These are phyloP conservation scores for Blomia tropicalis DNA, from an alignment of 2,888 invertebrate genomes.

Conservation along the genomic window DNA sequence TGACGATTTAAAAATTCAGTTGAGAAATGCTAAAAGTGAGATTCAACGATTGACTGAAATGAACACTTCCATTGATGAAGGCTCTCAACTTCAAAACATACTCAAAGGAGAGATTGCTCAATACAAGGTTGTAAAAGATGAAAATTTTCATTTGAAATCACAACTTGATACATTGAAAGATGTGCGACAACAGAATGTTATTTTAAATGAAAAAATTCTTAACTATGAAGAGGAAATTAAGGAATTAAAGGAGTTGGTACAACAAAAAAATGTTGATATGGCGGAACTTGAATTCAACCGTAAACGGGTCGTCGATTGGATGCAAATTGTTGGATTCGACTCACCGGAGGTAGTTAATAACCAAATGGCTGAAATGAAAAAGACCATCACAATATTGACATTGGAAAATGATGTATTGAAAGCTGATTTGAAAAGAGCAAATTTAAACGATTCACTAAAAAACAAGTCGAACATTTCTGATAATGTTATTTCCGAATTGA, in stretches of 20 bases:
- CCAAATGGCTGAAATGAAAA: neutral
- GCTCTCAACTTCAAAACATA: neutral
- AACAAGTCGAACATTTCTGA: neutral
- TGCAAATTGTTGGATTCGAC: slow-evolving; percentile 3
- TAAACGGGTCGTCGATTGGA: slow-evolving; percentile 2
- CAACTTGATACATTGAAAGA: neutral
- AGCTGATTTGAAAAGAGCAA: neutral
- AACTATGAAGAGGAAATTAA: neutral
- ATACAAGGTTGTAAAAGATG: neutral
- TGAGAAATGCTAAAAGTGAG: neutral
- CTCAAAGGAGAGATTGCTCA: slow-evolving; percentile 9
- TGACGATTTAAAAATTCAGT: neutral
- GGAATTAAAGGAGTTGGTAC: neutral
- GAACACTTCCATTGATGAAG: slow-evolving; percentile 8
- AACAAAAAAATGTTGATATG: neutral
- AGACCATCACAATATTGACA: neutral
- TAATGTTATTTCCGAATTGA: too few relatives aligned
- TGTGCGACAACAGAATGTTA: slow-evolving; percentile 19
- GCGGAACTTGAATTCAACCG: neutral
- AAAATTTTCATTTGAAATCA: slow-evolving; percentile 5
- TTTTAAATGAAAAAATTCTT: slow-evolving; percentile 9
- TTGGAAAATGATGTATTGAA: slow-evolving; percentile 13
- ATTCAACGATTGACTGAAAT: neutral
- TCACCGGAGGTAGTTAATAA: neutral
- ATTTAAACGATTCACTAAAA: neutral